These are phyloP conservation scores for Brachycybe producta DNA, from an alignment of 2,888 invertebrate genomes.

Conservation along the genomic window DNA sequence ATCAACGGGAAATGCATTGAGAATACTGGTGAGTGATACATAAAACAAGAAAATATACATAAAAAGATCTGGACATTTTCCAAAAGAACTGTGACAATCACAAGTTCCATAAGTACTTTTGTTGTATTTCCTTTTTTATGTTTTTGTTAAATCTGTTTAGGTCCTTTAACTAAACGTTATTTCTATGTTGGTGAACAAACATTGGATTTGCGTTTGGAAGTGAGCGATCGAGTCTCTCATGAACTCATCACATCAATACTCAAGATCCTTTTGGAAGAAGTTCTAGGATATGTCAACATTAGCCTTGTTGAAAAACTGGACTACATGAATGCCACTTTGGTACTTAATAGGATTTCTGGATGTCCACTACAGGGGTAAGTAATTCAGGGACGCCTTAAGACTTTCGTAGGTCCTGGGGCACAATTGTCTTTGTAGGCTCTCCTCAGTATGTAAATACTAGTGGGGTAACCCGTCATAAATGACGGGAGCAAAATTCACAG, in stretches of 20 bases:
- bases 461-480: too few species aligned
- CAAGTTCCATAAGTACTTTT: too few species aligned
- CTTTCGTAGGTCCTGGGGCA: too few species aligned
- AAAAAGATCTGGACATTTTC: too few species aligned
- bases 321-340: constrained; percentile 28
- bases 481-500: too few species aligned
- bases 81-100: too few species aligned
- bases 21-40: too few species aligned
- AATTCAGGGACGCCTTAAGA: neutral
- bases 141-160: constrained; percentile 2
- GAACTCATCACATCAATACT: constrained; percentile 33
- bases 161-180: constrained; percentile 15
- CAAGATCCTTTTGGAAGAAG: constrained; percentile 33
- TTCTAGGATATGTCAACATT: constrained; percentile 34
- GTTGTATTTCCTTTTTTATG: too few species aligned
- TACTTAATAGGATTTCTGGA: constrained; percentile 31
- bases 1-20: too few species aligned
- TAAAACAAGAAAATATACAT: too few species aligned
- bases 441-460: too few species aligned
- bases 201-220: constrained; percentile 18
- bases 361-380: constrained; percentile 24
- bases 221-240: constrained; percentile 30
- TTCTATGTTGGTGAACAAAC: constrained; percentile 20
- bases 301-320: constrained; percentile 26
- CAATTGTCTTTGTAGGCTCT: too few species aligned